Evolutionary conservation across 1,140 invertebrate species (phyloP).

Genomic region (Aphis craccivora): DNA sequence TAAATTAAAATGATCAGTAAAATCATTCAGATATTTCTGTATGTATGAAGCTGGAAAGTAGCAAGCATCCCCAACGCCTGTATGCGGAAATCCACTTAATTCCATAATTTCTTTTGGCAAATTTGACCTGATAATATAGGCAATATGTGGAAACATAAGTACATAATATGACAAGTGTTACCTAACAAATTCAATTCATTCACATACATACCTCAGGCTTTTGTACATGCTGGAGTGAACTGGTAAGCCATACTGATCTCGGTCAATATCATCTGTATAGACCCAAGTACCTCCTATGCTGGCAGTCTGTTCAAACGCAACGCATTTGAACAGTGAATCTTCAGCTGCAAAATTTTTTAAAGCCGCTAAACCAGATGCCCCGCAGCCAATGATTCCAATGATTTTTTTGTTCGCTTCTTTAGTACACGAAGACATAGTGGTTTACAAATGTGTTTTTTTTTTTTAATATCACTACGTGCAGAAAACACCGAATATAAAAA

Average conservation of each 20-base stretch:
- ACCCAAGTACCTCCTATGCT: constrained; percentile 89
- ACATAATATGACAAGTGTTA: not conserved
- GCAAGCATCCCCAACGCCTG: constrained; percentile 71
- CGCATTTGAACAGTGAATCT: constrained; percentile 65
- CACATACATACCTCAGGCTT: constrained; percentile 74
- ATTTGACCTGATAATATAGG: constrained; percentile 75
- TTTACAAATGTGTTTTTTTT: not conserved
- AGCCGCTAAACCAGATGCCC: constrained; percentile 73
- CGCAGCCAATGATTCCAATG: constrained; percentile 73
- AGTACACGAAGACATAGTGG: not conserved
- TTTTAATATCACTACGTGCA: not conserved
- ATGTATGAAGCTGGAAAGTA: constrained; percentile 84
- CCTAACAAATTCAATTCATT: not conserved
- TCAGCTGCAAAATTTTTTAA: constrained; percentile 65
- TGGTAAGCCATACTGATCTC: constrained; percentile 77
- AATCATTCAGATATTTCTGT: constrained; percentile 79
- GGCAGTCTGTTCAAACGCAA: constrained; percentile 75
- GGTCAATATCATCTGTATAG: constrained; percentile 76
- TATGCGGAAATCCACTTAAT: constrained; percentile 76
- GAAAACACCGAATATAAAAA: not conserved
- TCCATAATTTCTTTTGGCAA: constrained; percentile 83
- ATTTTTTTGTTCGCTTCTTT: not conserved
- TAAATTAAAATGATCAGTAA: constrained; percentile 77
- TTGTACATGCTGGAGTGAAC: constrained; percentile 90
- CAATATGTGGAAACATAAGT: not conserved